Percentiles rank a stretch among this genome's conserved stretches.
Evolutionary conservation across 2,797 vertebrate species (phyloP).

Genomic region (Cirrhinus molitorella): DNA sequence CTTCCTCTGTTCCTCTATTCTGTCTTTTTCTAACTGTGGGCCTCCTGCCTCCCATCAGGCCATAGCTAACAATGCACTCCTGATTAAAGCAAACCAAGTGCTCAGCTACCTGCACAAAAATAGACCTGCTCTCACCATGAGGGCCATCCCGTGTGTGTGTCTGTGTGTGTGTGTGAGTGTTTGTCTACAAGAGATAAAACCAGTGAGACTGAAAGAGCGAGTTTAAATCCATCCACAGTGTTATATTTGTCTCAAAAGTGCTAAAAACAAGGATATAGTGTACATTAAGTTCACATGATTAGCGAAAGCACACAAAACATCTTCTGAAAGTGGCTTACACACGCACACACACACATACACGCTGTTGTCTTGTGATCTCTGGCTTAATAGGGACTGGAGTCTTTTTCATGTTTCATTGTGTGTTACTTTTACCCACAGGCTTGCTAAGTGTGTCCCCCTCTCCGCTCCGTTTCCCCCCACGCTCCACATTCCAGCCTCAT

Average conservation of each 20-base stretch:
- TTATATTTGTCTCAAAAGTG: slow-evolving; percentile 25
- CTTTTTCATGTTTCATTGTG: slow-evolving; percentile 66
- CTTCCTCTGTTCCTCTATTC: slow-evolving; percentile 28
- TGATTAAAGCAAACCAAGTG: slow-evolving; percentile 61
- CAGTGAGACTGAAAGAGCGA: slow-evolving; percentile 39
- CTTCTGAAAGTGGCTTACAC: slow-evolving; percentile 18
- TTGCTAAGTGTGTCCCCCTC: slow-evolving; percentile 53
- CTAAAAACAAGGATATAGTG: slow-evolving; percentile 14
- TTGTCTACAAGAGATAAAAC: slow-evolving; percentile 50
- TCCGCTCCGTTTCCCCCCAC: slow-evolving; percentile 30
- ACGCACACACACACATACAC: slow-evolving; percentile 10
- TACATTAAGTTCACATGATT: slow-evolving; percentile 2
- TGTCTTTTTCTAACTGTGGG: slow-evolving; percentile 32
- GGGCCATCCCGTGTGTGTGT: slow-evolving; percentile 46
- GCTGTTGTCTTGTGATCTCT: slow-evolving; percentile 45
- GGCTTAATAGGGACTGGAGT: slow-evolving; percentile 56
- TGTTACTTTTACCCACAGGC: slow-evolving; percentile 65
- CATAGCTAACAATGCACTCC: slow-evolving; percentile 55
- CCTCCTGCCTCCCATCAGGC: slow-evolving; percentile 44
- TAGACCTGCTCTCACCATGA: slow-evolving; percentile 58
- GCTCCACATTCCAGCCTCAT: slow-evolving; percentile 53
- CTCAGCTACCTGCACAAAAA: slow-evolving; percentile 58
- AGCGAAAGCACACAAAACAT: neutral
- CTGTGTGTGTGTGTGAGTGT: slow-evolving; percentile 48
- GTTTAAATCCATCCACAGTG: slow-evolving; percentile 19